Conservation (phyloP, 2,797 vertebrate genomes). For the Alcedo quadribrachys region DNA sequence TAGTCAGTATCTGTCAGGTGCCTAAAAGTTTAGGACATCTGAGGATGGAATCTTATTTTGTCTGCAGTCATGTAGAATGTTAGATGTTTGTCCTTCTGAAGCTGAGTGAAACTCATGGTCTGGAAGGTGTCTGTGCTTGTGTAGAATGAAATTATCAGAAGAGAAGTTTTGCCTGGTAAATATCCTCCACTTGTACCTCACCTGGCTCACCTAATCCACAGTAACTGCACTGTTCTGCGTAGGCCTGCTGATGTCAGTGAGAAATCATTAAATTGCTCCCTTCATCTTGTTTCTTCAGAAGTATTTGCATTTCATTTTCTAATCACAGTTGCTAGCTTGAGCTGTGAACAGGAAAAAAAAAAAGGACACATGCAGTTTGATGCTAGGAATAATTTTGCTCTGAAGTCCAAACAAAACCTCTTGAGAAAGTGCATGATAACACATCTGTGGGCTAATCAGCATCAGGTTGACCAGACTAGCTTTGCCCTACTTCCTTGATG, state of each 20-base stretch:
- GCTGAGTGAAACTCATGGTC: not conserved
- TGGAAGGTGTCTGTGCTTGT: not conserved
- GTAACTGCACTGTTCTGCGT: not conserved
- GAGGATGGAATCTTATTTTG: not conserved
- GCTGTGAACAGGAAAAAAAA: not conserved
- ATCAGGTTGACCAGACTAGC: not conserved
- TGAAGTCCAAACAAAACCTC: conserved; percentile 19
- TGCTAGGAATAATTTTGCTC: conserved; percentile 19
- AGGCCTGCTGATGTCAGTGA: not conserved
- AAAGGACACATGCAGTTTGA: not conserved
- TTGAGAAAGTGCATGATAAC: not conserved
- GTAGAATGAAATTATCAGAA: not conserved
- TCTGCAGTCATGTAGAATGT: not conserved
- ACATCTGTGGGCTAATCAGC: conserved; percentile 4
- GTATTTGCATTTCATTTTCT: conserved; percentile 50
- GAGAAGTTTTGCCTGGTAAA: not conserved
- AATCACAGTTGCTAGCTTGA: conserved; percentile 34
- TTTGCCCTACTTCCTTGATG: conserved; percentile 18
- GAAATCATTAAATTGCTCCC: not conserved
- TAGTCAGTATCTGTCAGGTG: not conserved
- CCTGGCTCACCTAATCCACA: not conserved
- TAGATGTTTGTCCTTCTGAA: not conserved
- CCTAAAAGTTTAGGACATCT: not conserved
- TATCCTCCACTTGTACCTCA: not conserved
- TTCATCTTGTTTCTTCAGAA: not conserved